Evolutionary conservation across 2,797 vertebrate genomes (phyloP).

Genomic region (Gobio occitaniae): DNA sequence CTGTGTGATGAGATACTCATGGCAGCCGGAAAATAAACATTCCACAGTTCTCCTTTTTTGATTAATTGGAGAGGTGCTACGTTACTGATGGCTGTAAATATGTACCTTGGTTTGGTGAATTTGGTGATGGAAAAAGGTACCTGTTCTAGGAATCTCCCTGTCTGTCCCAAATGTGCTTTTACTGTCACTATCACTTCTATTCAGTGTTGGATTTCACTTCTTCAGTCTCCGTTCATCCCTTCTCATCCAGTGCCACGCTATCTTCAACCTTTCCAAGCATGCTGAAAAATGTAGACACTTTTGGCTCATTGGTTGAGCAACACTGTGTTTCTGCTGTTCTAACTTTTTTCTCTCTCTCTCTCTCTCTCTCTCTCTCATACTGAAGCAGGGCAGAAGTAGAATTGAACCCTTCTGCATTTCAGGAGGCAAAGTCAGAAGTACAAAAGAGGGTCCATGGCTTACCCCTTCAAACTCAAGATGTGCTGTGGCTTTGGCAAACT

Average conservation of each 20-base stretch:
- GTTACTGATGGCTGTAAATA: not conserved
- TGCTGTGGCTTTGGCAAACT: conserved; percentile 5
- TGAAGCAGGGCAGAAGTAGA: conserved; percentile 54
- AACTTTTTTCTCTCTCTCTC: not conserved
- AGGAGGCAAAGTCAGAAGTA: not conserved
- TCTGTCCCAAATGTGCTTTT: conserved; percentile 1
- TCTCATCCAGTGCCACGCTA: not conserved
- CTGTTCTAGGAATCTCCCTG: conserved; percentile 14
- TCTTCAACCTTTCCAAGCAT: not conserved
- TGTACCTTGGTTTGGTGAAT: not conserved
- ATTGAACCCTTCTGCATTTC: not conserved
- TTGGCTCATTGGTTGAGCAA: not conserved
- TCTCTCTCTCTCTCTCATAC: not conserved
- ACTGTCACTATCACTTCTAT: conserved; percentile 2
- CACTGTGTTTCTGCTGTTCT: not conserved
- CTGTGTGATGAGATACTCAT: not conserved
- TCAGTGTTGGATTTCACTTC: not conserved
- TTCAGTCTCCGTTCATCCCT: not conserved
- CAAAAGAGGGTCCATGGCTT: conserved; percentile 5
- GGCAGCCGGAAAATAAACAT: not conserved
- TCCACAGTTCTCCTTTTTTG: not conserved
- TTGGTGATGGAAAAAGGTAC: not conserved
- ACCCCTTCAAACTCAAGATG: conserved; percentile 19
- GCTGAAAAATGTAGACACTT: not conserved
- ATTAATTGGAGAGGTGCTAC: not conserved